A percentile compares a stretch with the other conserved stretches of the same genome.
phyloP scores from a whole-genome alignment of 2,113 vertebrate species.

The Centropus unirufus region DNA sequence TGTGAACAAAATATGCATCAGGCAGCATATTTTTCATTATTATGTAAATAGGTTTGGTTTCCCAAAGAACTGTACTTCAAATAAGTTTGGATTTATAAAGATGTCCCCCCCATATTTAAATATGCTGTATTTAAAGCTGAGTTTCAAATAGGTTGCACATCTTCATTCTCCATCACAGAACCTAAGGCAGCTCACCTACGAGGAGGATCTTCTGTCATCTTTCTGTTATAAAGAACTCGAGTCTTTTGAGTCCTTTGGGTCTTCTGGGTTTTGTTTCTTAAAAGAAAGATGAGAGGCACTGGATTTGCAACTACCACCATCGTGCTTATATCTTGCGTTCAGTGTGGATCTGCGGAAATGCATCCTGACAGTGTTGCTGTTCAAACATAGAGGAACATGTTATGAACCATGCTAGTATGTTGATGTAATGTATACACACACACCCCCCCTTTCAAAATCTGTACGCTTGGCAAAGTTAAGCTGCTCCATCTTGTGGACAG shows the following conservation, averaged over 20 bases:
- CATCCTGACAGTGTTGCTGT: not conserved
- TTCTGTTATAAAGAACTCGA: not conserved
- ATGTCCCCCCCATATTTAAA: not conserved
- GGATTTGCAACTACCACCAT: not conserved
- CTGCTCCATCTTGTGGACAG: constrained; percentile 51
- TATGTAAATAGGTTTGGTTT: not conserved
- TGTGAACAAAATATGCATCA: not conserved
- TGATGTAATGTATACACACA: not conserved
- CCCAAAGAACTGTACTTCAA: not conserved
- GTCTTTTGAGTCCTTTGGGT: not conserved
- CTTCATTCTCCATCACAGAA: not conserved
- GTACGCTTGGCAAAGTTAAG: not conserved
- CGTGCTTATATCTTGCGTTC: not conserved
- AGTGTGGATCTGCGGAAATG: not conserved
- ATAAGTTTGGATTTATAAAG: not conserved
- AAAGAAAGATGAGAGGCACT: not conserved
- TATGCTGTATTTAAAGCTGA: not conserved
- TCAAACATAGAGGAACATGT: not conserved
- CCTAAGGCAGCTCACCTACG: not conserved
- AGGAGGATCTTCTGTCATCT: not conserved
- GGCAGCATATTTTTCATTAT: not conserved
- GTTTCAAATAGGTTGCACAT: not conserved
- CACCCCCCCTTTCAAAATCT: not conserved
- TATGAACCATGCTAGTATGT: not conserved
- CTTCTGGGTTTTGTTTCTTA: not conserved